Conservation (phyloP, 2,113 vertebrate genomes). For the Megaceryle maxima region DNA sequence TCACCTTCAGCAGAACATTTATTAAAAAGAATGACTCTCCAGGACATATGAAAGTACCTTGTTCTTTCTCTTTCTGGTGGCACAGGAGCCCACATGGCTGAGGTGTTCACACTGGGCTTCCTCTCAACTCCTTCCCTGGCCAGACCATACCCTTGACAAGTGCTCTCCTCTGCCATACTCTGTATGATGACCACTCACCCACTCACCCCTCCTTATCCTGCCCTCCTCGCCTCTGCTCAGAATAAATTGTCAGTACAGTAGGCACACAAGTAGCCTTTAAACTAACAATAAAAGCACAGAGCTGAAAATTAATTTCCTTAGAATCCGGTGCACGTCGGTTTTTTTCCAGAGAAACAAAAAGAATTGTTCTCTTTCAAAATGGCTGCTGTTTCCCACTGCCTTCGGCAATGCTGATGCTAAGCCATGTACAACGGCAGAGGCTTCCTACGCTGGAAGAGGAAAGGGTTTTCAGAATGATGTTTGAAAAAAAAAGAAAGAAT, state of each 20-base stretch:
- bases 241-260: not conserved
- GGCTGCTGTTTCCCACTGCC: not conserved
- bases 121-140: not conserved
- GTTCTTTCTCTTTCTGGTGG: not conserved
- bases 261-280: not conserved
- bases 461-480: not conserved
- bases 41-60: not conserved
- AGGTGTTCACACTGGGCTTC: not conserved
- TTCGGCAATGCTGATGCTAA: not conserved
- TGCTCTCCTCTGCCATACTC: not conserved
- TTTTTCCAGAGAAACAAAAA: not conserved
- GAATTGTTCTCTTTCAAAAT: constrained; percentile 1
- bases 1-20: not conserved
- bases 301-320: not conserved
- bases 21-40: not conserved
- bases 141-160: fast-evolving
- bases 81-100: not conserved
- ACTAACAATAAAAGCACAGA: not conserved
- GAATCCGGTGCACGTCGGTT: not conserved
- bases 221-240: not conserved
- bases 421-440: not conserved
- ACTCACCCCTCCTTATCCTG: not conserved
- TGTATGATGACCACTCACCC: not conserved
- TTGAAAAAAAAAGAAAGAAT: not conserved
- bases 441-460: not conserved